These are phyloP conservation scores for Hyphantria cunea DNA, from an alignment of 1,140 invertebrate species.

Conservation along the genomic window DNA sequence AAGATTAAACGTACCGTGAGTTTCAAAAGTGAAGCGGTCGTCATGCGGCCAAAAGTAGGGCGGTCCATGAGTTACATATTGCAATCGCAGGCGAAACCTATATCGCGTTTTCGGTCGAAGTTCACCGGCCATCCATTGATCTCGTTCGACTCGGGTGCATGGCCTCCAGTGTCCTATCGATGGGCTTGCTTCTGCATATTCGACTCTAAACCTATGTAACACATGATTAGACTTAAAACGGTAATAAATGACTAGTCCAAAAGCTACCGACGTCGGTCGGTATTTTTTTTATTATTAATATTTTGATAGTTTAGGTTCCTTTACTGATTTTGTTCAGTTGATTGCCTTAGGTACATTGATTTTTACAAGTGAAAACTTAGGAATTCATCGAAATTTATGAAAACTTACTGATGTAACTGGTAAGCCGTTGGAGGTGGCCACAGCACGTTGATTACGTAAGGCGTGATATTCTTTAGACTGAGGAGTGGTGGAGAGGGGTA, in stretches of 20 bases:
- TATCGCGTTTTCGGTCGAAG: conserved; percentile 89
- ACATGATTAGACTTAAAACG: no score
- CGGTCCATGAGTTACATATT: conserved; percentile 83
- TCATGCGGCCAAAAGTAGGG: conserved; percentile 87
- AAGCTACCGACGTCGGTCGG: no score
- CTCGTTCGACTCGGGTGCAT: conserved; percentile 43
- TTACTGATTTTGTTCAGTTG: no score
- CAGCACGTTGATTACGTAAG: conserved; percentile 83
- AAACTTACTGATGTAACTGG: conserved; percentile 49
- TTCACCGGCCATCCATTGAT: conserved; percentile 77
- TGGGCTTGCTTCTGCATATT: conserved; percentile 53
- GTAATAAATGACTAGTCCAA: no score
- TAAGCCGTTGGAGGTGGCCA: conserved; percentile 83
- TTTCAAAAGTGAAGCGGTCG: conserved; percentile 88
- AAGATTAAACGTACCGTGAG: conserved; percentile 82
- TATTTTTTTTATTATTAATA: no score
- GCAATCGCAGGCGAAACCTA: conserved; percentile 87
- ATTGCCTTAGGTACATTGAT: no score
- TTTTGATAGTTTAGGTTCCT: no score
- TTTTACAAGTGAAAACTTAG: no score
- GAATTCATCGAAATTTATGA: not conserved
- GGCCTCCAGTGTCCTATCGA: conserved; percentile 44
- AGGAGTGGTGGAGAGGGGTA: conserved; percentile 87
- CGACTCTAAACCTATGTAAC: conserved; percentile 57
- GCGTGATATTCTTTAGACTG: conserved; percentile 76